Conservation (phyloP, 2,797 vertebrate genomes). For the Apodemus agrarius region DNA sequence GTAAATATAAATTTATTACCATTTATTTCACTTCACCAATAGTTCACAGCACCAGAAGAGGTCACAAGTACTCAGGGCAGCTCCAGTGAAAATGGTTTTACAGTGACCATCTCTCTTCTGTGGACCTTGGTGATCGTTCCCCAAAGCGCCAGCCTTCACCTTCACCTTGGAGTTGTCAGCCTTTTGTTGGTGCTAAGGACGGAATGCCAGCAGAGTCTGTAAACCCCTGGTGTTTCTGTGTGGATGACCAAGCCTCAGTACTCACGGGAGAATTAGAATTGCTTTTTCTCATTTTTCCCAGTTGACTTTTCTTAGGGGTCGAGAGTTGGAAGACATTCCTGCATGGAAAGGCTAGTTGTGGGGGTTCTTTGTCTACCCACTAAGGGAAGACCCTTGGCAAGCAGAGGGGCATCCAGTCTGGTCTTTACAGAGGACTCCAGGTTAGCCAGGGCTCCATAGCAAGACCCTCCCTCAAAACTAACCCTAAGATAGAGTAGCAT, state of each 20-base stretch:
- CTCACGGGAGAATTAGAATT: background rate
- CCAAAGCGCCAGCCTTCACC: background rate
- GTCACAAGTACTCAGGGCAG: background rate
- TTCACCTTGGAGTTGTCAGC: background rate
- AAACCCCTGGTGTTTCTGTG: background rate
- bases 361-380: background rate
- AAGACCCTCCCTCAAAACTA: background rate
- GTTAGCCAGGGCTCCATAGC: background rate
- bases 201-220: background rate
- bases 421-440: background rate
- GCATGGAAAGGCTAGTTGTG: background rate
- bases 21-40: slow-evolving; percentile 21
- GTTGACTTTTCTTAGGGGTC: slow-evolving; percentile 9
- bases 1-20: background rate
- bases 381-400: background rate
- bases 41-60: background rate
- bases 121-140: background rate
- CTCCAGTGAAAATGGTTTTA: background rate
- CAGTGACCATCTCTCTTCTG: background rate
- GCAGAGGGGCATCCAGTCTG: background rate
- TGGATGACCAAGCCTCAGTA: background rate
- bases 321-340: slow-evolving; percentile 5
- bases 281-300: background rate
- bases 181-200: background rate
- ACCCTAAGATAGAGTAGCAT: background rate